Conservation (phyloP, 2,888 invertebrate genomes). For the Pseudococcus jackbeardsleyi region DNA sequence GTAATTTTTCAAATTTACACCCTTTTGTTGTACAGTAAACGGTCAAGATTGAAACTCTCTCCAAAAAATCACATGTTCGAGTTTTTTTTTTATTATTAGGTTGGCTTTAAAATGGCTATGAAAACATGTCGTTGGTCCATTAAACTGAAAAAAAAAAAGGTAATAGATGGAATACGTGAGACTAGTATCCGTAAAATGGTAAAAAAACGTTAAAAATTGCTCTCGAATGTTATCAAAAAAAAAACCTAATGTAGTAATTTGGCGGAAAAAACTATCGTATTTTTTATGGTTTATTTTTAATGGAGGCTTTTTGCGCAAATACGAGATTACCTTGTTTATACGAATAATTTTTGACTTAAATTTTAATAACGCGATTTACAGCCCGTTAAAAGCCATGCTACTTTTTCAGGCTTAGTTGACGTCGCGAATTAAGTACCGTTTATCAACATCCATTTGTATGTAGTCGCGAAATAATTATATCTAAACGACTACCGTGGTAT, state of each 20-base stretch:
- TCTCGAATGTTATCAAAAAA: constrained; percentile 26
- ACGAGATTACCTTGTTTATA: constrained; percentile 45
- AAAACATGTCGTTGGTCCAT: constrained; percentile 36
- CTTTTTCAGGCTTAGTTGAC: constrained; percentile 17
- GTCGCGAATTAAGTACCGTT: constrained; percentile 31
- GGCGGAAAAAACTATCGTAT: constrained; percentile 35
- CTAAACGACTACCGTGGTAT: background rate
- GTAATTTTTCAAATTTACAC: constrained; percentile 35
- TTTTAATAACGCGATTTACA: constrained; percentile 50
- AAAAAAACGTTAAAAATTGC: constrained; percentile 38
- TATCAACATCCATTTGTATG: background rate
- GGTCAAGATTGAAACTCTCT: constrained; percentile 24
- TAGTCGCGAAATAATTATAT: constrained; percentile 17
- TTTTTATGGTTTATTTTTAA: constrained; percentile 33
- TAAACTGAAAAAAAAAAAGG: background rate
- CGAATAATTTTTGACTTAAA: constrained; percentile 51
- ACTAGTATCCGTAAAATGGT: constrained; percentile 28
- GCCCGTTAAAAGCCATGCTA: constrained; percentile 39
- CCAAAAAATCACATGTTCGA: constrained; percentile 34
- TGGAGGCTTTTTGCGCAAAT: constrained; percentile 44
- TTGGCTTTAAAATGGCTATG: constrained; percentile 7
- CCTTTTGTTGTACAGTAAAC: constrained; percentile 18
- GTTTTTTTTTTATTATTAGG: constrained; percentile 3
- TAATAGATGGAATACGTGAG: constrained; percentile 44
- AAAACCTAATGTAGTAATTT: constrained; percentile 25